Conservation (phyloP, 1,140 invertebrate genomes). For the Sitobion miscanthi region DNA sequence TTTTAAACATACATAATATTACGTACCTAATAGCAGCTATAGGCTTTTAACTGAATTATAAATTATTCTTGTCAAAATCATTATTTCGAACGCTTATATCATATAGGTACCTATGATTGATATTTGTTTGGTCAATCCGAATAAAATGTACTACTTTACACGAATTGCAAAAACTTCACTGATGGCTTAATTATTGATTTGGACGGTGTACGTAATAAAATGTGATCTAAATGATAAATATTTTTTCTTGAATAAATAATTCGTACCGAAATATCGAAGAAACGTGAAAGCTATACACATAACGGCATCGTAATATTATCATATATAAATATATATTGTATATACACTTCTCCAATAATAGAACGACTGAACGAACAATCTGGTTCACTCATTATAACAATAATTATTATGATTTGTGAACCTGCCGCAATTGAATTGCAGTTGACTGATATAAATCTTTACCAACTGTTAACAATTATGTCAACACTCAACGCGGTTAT, state of each 20-base stretch:
- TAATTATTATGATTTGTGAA: neutral
- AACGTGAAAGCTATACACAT: neutral
- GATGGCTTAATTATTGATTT: no score
- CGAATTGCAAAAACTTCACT: no score
- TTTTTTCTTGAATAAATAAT: neutral
- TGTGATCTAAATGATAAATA: neutral
- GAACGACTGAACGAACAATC: neutral
- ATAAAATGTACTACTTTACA: no score
- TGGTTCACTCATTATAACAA: neutral
- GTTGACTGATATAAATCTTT: slow-evolving; percentile 5
- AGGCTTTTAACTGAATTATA: no score
- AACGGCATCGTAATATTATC: neutral
- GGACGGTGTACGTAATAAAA: no score
- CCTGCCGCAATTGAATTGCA: neutral
- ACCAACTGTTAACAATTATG: neutral
- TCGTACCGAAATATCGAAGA: neutral
- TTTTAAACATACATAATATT: no score
- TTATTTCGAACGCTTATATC: no score
- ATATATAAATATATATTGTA: no score
- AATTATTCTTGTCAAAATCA: no score
- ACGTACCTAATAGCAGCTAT: no score
- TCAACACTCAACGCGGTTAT: neutral
- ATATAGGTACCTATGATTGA: no score
- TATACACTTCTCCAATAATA: neutral
- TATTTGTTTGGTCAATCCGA: no score